Base-by-base conservation (phyloP, 2,113 vertebrate genomes). In the Tetrao urogallus region DNA sequence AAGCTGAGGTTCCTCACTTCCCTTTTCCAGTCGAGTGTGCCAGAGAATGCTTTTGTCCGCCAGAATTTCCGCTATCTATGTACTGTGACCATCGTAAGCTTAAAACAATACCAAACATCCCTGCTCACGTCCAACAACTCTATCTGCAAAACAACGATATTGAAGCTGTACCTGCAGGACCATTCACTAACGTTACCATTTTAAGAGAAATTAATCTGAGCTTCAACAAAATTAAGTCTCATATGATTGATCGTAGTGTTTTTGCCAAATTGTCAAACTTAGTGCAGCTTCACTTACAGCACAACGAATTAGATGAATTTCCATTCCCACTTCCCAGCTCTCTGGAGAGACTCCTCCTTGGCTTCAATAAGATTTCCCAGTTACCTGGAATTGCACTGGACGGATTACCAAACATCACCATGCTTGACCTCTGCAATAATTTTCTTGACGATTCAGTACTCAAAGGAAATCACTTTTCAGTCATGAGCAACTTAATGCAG, bases 71-170 rank as follows among this genome's bases (percentile, higher is more conserved):
- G 3, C 83, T 95, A 63, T 98, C 98, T 24, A 98, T 98, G 98
- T 98, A 98, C 77, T 98, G 98, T 69, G 98, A 98, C 40, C 97
- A 98, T 80, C 96, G 97, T 30, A 95, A 98, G 47, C 98, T 98
- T 57, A 98, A 97, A 92, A 82, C 40, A 12, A 97, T 98, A 42
- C 98, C 98, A 57, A 96, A 96, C 43, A 97, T 98, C 71, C 98
- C 98, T 2, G 70, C n/a, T 8, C 98, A 98, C 0, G 84, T 98
- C 81, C 97, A 97, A 64, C 98, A 98, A 52, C 97, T 98, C 45
- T 98, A 98, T 43, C 95, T 98, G 58, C 98, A 98, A 81, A 96
- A 96, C 93, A 98, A 98, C 17, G 79, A 98, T n/a, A 98, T 98
- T 17, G 97, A 98, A 85, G 95, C 95, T 42, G 97, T 98, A 63